Conservation (phyloP, 2,113 vertebrate genomes). For the Fukomys damarensis region DNA sequence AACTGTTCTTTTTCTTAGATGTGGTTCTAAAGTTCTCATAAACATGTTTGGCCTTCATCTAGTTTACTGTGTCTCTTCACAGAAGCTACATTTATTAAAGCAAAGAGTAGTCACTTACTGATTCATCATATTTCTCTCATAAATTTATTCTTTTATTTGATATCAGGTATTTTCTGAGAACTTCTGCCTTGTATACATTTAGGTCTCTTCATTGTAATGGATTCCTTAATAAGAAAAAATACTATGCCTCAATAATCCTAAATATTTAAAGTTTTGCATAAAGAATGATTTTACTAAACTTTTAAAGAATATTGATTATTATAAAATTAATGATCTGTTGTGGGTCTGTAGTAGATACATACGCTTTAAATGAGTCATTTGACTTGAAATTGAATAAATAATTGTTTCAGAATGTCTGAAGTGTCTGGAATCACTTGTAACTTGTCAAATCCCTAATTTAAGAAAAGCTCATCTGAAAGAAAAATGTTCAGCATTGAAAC, state of each 20-base stretch:
- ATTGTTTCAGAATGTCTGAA: neutral
- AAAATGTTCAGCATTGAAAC: neutral
- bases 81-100: neutral
- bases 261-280: neutral
- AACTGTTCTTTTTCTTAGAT: too few species aligned
- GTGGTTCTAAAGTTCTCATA: neutral
- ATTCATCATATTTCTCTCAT: neutral
- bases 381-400: neutral
- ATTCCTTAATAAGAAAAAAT: neutral
- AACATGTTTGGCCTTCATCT: too few species aligned
- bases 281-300: neutral
- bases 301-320: neutral
- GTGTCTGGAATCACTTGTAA: neutral
- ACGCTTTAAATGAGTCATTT: neutral
- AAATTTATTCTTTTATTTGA: neutral
- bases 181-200: neutral
- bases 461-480: neutral
- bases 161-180: neutral
- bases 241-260: neutral
- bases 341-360: neutral
- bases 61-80: neutral
- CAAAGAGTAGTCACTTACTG: neutral
- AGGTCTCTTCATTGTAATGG: neutral
- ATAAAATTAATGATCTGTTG: neutral
- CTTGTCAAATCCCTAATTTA: neutral